Evolutionary conservation across 2,888 invertebrate genomes (phyloP), one percentile per base, ranked within the genome.

Genomic region (Exocentrus adspersus): DNA sequence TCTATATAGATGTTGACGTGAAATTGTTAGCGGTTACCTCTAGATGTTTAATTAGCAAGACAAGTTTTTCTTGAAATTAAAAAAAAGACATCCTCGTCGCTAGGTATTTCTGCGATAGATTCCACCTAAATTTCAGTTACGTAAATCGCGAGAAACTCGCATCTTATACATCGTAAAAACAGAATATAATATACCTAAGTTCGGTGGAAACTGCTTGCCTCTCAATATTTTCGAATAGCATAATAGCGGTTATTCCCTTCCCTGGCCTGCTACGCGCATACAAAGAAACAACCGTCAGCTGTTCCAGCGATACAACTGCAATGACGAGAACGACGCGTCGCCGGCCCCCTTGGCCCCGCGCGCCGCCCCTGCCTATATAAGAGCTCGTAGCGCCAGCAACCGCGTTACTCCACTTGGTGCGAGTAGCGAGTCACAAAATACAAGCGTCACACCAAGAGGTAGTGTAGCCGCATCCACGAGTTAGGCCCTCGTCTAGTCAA

Each of bases 401-500:
- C 37, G 37, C 37, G 37, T 37, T 37, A 37, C 37, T 37, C 37
- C 37, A 37, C 37, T 14, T 5, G 14, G 37, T 1, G 37, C 10
- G 37, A 37, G 37, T 37, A 37, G 37, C 37, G 37, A 37, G n/a
- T 37, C 14, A n/a, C 5, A 37, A n/a, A n/a, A n/a, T n/a, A n/a
- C n/a, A n/a, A n/a, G n/a, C n/a, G n/a, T n/a, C n/a, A 37, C 37
- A 5, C 4, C 12, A 1, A 0, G 76, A 75, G 75, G 75, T 71
- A 69, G 76, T 77, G 76, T 77, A 71, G 76, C 76, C 73, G 60
- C 46, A 5, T 62, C 43, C 30, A 46, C 61, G 69, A 72, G 77
- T 77, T 77, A 77, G 77, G 72, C 76, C 76, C 75, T 76, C 77
- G 41, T 77, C 76, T 75, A 77, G 75, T 77, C 77, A 64, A n/a